A percentile compares a stretch with the other conserved stretches of the same genome.
Conservation (phyloP, 92 coral and sea anemone species). For the Blastomussa wellsi region DNA sequence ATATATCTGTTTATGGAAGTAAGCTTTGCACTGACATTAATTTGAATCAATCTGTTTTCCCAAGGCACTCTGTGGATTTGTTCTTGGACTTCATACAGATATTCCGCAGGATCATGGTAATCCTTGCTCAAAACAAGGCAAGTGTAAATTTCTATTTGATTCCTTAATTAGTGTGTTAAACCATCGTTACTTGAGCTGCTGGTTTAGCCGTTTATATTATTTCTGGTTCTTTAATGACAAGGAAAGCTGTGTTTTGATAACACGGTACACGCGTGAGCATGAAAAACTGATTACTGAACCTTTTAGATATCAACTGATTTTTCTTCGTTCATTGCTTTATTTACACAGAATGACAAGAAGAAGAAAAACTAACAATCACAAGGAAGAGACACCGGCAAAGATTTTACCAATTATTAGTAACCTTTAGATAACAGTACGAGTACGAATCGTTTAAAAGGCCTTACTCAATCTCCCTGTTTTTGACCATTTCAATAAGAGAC, state of each 20-base stretch:
- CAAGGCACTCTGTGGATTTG: conserved; percentile 94
- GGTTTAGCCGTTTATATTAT: neutral
- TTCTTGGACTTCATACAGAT: conserved; percentile 93
- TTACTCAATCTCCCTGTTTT: too few relatives aligned
- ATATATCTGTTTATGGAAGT: too few relatives aligned
- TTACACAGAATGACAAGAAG: conserved; percentile 23
- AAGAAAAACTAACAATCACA: conserved; percentile 18
- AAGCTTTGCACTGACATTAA: too few relatives aligned
- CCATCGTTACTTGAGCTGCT: neutral
- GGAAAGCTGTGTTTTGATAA: too few relatives aligned
- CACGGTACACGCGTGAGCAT: too few relatives aligned
- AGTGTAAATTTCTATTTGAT: neutral
- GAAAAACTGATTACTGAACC: neutral
- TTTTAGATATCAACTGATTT: neutral
- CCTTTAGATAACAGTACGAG: too few relatives aligned
- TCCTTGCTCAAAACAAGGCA: conserved; percentile 97
- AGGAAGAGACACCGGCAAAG: neutral
- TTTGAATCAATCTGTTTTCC: neutral
- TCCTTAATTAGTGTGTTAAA: too few relatives aligned
- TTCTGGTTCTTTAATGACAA: too few relatives aligned
- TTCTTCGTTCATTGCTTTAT: too few relatives aligned
- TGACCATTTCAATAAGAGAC: too few relatives aligned
- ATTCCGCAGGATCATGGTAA: conserved; percentile 95
- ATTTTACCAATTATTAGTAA: too few relatives aligned
- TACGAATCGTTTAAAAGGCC: too few relatives aligned